Base-by-base conservation (phyloP, 2,113 vertebrate species). In the Rhadina sibilatrix region DNA sequence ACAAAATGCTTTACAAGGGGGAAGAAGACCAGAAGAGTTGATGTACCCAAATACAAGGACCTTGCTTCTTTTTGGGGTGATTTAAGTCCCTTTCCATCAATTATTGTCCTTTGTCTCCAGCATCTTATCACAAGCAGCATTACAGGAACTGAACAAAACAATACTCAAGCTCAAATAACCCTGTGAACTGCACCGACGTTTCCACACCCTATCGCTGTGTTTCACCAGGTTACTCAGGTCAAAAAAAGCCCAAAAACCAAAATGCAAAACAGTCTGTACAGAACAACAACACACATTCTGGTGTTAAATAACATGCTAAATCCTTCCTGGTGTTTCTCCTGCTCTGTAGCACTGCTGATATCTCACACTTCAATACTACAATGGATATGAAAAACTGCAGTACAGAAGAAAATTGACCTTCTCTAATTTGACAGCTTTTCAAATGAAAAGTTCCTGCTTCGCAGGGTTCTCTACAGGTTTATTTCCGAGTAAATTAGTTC, bases 111-210 rank as follows among this genome's bases (percentile, higher is more conserved):
- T 99, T 99, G 98, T 99, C 98, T 98, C 97, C 94, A 94, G 94
- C 98, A 96, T 95, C 98, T 99, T 99, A 99, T 99, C 99, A 98
- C 92, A 85, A 98, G 98, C 97, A 98, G 98, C 98, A 98, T 97
- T 98, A 98, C 99, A 99, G 99, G 99, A 99, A 98, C 98, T 98
- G 97, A 96, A 97, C 96, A 97, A 97, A 99, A 99, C 98, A 99
- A 99, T 99, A 98, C 98, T 96, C 96, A 98, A 97, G 96, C 97
- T 97, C 92, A 38, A 95, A 94, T 98, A 98, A 98, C 98, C 98
- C 98, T 97, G 92, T 98, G 98, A 98, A 98, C 98, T 98, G 97
- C 95, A 97, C 98, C 98, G 98, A 98, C 96, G 97, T 98, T 98
- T 99, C 98, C 98, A 99, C 98, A 98, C 98, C 98, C 98, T 98